Percentiles rank a stretch among this genome's conserved stretches.
Conservation (phyloP, 2,797 vertebrate species). For the Orientallactaga sibirica region DNA sequence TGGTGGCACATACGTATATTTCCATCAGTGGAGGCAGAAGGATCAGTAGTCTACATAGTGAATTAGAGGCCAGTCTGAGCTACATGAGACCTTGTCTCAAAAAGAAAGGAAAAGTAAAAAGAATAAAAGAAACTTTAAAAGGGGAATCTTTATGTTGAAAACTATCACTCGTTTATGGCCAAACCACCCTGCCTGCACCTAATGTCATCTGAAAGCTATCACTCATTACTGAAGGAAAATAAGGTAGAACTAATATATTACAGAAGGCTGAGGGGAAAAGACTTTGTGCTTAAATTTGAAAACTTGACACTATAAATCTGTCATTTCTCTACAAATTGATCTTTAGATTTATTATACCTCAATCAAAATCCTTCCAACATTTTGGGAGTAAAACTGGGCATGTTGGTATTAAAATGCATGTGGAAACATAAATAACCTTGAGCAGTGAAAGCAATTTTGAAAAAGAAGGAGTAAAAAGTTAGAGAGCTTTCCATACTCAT, state of each 20-base stretch:
- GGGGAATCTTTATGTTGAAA: background rate
- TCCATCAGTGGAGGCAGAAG: too few species aligned
- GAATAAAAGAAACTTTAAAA: background rate
- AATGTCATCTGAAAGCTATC: background rate
- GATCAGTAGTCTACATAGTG: too few species aligned
- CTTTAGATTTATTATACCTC: background rate
- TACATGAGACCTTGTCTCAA: too few species aligned
- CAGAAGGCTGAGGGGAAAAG: background rate
- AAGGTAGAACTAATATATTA: background rate
- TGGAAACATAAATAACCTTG: background rate
- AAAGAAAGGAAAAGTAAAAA: background rate
- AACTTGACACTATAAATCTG: background rate
- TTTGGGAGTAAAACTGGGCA: background rate
- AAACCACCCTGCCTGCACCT: too few species aligned
- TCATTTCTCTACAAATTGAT: background rate
- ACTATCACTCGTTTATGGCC: background rate
- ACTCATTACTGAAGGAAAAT: slow-evolving; percentile 6
- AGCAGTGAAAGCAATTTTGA: background rate
- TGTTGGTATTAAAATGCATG: background rate
- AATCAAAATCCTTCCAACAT: background rate
- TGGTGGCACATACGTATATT: too few species aligned
- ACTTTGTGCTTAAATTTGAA: background rate
- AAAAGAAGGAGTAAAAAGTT: background rate
- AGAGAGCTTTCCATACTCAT: background rate
- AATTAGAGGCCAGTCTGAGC: too few species aligned